These are phyloP conservation scores for Hemichromis elongatus DNA, from an alignment of 2,113 vertebrate genomes.

Conservation along the genomic window DNA sequence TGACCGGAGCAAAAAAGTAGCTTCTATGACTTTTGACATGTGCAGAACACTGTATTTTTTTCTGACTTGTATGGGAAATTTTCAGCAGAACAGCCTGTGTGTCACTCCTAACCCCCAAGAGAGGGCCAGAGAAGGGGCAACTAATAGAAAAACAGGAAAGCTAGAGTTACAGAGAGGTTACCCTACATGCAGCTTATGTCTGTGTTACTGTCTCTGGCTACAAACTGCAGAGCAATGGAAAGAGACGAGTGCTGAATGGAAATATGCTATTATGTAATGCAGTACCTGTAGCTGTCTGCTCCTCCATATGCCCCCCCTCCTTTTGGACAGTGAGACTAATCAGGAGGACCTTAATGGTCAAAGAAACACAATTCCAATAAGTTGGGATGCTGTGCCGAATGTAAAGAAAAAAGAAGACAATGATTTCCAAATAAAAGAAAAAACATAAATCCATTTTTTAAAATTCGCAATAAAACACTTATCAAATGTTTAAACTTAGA, in stretches of 20 bases:
- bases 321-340: not conserved
- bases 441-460: not conserved
- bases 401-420: not conserved
- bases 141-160: conserved; percentile 8
- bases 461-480: not conserved
- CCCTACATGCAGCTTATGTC: not conserved
- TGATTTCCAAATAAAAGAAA: not conserved
- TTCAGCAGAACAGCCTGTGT: not conserved
- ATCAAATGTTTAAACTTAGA: not conserved
- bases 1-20: not conserved
- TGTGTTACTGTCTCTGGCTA: not conserved
- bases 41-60: not conserved
- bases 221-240: conserved; percentile 3
- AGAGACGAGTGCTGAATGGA: not conserved
- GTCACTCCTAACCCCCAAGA: not conserved
- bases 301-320: conserved; percentile 2
- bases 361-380: not conserved
- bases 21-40: conserved; percentile 18
- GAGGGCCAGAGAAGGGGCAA: not conserved
- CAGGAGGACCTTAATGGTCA: not conserved
- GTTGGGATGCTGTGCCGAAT: not conserved
- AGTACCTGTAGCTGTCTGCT: conserved; percentile 23
- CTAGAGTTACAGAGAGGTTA: not conserved
- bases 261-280: conserved; percentile 40
- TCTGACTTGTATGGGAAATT: conserved; percentile 21